Percentiles rank a stretch among this genome's conserved stretches.
Evolutionary conservation across 2,113 vertebrate species (phyloP).

Genomic region (Heterochromis multidens): DNA sequence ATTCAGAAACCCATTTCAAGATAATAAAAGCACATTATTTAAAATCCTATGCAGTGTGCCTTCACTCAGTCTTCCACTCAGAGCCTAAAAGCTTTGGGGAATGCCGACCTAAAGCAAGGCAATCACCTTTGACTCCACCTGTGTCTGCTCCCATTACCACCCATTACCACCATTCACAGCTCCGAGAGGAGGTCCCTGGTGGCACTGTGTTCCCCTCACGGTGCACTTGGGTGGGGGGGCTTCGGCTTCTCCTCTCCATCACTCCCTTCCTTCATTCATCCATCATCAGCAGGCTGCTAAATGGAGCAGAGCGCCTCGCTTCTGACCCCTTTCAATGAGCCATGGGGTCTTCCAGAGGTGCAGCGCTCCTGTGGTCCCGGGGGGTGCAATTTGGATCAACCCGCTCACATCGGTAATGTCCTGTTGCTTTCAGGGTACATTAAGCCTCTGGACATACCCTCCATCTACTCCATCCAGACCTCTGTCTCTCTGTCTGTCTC

Average conservation of each 20-base stretch:
- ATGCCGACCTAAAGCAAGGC: conserved; percentile 31
- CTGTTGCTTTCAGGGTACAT: conserved; percentile 61
- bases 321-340: conserved; percentile 73
- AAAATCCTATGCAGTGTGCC: background rate
- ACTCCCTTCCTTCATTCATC: conserved; percentile 46
- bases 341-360: conserved; percentile 41
- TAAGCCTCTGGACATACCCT: conserved; percentile 47
- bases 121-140: conserved; percentile 55
- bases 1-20: background rate
- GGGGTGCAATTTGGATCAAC: conserved; percentile 56
- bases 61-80: background rate
- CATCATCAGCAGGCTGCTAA: conserved; percentile 63
- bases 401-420: conserved; percentile 54
- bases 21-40: background rate
- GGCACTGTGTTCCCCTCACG: background rate
- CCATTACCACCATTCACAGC: conserved; percentile 43
- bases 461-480: conserved; percentile 25
- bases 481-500: background rate
- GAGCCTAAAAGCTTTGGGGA: conserved; percentile 17
- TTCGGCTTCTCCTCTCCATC: conserved; percentile 15
- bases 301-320: conserved; percentile 62
- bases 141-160: conserved; percentile 59
- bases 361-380: conserved; percentile 11
- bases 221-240: conserved; percentile 6
- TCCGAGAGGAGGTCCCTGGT: conserved; percentile 48